Percentiles rank a stretch among this genome's conserved stretches.
Conservation (phyloP, 2,797 vertebrate genomes). For the Pteropus rufus region DNA sequence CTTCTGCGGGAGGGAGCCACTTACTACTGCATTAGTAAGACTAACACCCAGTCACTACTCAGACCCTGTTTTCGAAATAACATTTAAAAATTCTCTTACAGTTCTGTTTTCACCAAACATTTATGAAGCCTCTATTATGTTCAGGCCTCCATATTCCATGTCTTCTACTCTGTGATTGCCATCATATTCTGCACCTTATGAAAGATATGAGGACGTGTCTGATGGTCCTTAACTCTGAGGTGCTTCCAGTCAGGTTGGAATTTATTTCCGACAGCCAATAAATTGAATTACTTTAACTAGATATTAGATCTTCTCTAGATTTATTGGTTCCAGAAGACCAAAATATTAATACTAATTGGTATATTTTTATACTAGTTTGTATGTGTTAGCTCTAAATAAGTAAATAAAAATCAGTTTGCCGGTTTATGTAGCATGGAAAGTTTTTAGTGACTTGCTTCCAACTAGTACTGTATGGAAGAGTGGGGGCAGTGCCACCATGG, state of each 20-base stretch:
- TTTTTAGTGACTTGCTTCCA: neutral
- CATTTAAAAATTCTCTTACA: neutral
- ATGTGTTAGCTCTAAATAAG: neutral
- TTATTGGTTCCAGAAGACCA: slow-evolving; percentile 2
- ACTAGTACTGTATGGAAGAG: neutral
- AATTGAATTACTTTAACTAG: neutral
- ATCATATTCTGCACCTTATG: neutral
- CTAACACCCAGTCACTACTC: neutral
- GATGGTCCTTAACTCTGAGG: neutral
- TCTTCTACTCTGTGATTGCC: neutral
- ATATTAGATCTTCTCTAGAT: neutral
- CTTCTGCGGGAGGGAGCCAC: neutral
- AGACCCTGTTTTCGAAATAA: neutral
- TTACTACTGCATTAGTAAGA: neutral
- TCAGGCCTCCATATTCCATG: neutral
- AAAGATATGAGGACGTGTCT: neutral
- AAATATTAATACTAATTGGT: neutral
- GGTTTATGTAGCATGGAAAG: neutral
- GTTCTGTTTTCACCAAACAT: neutral
- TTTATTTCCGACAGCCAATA: neutral
- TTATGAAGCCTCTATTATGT: neutral
- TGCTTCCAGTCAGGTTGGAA: neutral
- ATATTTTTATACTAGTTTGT: neutral
- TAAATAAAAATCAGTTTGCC: neutral
- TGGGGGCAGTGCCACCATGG: neutral